Conservation (phyloP, 2,113 vertebrate species). For the Marmota flaviventris region DNA sequence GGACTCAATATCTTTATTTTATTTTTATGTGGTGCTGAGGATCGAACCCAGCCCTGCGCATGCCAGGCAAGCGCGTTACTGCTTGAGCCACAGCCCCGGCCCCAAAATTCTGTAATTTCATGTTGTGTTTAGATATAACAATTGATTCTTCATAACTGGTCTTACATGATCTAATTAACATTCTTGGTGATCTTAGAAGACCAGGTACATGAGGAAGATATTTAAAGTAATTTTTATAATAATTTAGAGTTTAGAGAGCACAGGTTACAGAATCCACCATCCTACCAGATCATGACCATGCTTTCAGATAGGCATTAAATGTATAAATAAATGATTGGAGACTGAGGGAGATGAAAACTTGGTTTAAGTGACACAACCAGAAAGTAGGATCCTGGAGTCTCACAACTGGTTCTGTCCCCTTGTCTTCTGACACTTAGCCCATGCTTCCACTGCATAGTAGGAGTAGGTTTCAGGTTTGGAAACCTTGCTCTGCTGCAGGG, state of each 20-base stretch:
- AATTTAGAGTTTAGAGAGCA: background rate
- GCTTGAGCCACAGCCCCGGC: no score
- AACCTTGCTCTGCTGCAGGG: background rate
- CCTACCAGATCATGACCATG: background rate
- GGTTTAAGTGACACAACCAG: background rate
- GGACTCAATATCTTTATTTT: no score
- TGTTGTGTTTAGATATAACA: background rate
- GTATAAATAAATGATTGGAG: background rate
- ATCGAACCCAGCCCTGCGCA: no score
- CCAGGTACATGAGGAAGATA: background rate
- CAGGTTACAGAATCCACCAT: background rate
- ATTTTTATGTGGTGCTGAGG: no score
- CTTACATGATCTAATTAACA: background rate
- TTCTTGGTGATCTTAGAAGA: slow-evolving; percentile 13
- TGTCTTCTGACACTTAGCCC: background rate
- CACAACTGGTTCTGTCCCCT: background rate
- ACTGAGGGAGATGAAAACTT: background rate
- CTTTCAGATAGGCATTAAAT: background rate
- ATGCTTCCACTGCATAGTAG: background rate
- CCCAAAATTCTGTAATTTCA: no score
- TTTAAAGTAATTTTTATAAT: background rate
- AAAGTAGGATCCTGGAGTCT: background rate
- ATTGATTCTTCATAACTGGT: background rate
- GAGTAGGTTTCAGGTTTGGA: background rate
- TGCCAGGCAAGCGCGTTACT: no score